Evolutionary conservation across 2,797 vertebrate species (phyloP).

Genomic region (Oreonectes daqikongensis): DNA sequence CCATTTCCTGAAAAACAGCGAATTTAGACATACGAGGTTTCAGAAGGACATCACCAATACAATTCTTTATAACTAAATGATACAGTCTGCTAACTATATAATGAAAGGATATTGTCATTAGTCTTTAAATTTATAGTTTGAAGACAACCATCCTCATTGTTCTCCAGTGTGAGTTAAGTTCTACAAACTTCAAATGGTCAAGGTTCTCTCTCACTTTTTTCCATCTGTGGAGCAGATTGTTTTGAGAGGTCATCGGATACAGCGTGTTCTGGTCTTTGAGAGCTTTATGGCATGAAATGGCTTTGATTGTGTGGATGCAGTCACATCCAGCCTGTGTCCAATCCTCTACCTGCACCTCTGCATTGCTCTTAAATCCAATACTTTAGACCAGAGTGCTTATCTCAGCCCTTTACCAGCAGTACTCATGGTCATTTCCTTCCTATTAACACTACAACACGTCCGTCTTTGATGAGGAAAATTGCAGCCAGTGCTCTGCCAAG

Average conservation of each 20-base stretch:
- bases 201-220: conserved; percentile 44
- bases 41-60: too few relatives aligned
- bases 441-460: conserved; percentile 44
- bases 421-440: conserved; percentile 48
- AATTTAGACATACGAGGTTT: too few relatives aligned
- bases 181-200: conserved; percentile 57
- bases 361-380: conserved; percentile 46
- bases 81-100: background rate
- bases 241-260: conserved; percentile 57
- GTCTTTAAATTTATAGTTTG: background rate
- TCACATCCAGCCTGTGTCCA: conserved; percentile 48
- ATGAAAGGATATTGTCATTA: background rate
- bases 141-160: conserved; percentile 4
- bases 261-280: conserved; percentile 57
- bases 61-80: background rate
- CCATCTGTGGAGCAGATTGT: conserved; percentile 49
- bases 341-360: conserved; percentile 29
- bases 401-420: conserved; percentile 53
- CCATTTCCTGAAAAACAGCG: too few relatives aligned
- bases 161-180: conserved; percentile 48
- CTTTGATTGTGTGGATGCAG: conserved; percentile 57
- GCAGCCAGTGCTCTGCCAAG: background rate
- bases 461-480: conserved; percentile 30
- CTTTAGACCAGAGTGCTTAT: conserved; percentile 52
- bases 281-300: conserved; percentile 62